Base-by-base conservation (phyloP, 2,113 vertebrate genomes). In the Takifugu flavidus region DNA sequence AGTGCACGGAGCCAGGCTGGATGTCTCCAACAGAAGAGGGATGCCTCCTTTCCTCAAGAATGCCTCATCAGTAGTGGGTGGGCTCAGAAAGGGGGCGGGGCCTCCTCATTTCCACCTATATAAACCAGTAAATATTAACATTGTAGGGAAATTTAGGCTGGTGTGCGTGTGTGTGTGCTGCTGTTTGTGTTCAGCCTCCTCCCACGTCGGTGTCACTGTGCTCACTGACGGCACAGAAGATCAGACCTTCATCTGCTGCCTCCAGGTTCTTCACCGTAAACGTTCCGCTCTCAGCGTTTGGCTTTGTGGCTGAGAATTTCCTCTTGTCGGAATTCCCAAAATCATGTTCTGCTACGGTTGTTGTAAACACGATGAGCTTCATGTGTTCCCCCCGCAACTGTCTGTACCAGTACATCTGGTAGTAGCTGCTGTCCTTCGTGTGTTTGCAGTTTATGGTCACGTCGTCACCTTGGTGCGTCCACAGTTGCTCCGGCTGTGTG, bases 401-500 rank as follows among this genome's bases (percentile, higher is more conserved):
- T 50, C 58, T 58, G 70, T 70, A 87, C 85, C 86, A 82, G 75
- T 82, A 82, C 78, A 87, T 86, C 34, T 69, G 51, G 25, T 0
- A 1, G 15, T 25, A 26, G 34, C 2, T 11, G 8, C 1, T 0
- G 4, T 25, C 67, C 53, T 67, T 61, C 0, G 25, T 65, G 31
- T 83, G 80, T 0, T 44, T 58, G 58, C 78, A 85, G 54, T 39
- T 3, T 2, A 62, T 66, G 2, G 60, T 57, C 7, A 53, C 70
- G 25, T 8, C 13, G 0, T 53, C 11, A 0, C 62, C 65, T 26
- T 25, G 0, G 3, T 5, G 0, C 46, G 5, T 12, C 56, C 31
- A 67, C 20, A 79, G 6, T 13, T 8, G 25, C 6, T 51, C 11
- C 0, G 4, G 28, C 66, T 83, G 71, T 5, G 1, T 65, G 29